These are phyloP conservation scores for Neolamprologus caudopunctatus DNA, from an alignment of 2,113 vertebrate species.

Conservation along the genomic window DNA sequence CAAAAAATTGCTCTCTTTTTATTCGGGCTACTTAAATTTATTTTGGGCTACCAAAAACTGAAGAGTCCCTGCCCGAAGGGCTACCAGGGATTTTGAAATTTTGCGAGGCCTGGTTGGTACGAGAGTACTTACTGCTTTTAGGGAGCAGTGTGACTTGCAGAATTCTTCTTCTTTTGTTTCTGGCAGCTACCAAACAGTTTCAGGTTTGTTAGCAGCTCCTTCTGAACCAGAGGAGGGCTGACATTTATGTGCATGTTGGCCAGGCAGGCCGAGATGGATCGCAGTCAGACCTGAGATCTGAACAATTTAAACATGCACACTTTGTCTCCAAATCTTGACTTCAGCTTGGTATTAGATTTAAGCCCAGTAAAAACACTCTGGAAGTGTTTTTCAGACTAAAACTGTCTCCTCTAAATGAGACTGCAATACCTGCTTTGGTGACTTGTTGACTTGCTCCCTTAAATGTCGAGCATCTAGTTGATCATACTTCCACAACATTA, in stretches of 20 bases:
- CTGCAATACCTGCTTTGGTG: not conserved
- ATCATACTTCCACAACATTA: not conserved
- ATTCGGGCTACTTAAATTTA: too few relatives aligned
- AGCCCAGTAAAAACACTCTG: not conserved
- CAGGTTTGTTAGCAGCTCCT: not conserved
- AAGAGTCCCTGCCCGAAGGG: too few relatives aligned
- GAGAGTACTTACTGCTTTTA: not conserved
- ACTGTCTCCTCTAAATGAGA: not conserved
- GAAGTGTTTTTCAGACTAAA: not conserved
- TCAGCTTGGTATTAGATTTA: not conserved
- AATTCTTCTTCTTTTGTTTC: not conserved
- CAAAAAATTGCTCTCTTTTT: too few relatives aligned
- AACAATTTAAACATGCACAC: not conserved
- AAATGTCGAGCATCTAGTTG: not conserved
- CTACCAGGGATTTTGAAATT: too few relatives aligned
- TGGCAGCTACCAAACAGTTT: not conserved
- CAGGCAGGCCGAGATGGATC: accelerated
- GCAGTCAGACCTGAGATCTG: not conserved
- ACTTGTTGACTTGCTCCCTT: not conserved
- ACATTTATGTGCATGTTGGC: not conserved
- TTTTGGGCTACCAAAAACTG: too few relatives aligned
- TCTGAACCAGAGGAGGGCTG: not conserved
- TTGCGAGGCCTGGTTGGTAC: too few relatives aligned
- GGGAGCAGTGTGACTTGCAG: not conserved
- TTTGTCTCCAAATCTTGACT: not conserved